phyloP scores from a whole-genome alignment of 2,113 vertebrate species.

The Neopipo cinnamomea region DNA sequence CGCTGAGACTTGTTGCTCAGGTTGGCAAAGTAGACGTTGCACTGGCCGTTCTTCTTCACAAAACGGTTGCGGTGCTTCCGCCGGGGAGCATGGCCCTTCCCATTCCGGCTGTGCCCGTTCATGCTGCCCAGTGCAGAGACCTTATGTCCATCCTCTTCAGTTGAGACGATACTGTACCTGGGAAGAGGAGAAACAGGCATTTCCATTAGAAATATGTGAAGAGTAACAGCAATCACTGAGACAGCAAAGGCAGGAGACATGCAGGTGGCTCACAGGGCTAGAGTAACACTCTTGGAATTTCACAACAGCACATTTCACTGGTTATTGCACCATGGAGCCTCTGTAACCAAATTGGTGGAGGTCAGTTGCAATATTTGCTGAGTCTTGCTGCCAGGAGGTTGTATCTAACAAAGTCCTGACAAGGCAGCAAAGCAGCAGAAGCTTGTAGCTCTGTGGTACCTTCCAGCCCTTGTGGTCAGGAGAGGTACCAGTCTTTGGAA shows the following conservation, averaged over 20 bases:
- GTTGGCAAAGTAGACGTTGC: constrained; percentile 93
- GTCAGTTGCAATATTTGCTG: not conserved
- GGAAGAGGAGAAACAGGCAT: not conserved
- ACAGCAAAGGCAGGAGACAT: not conserved
- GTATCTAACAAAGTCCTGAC: not conserved
- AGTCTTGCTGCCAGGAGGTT: not conserved
- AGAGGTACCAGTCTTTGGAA: not conserved
- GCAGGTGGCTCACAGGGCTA: not conserved
- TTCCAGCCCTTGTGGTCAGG: not conserved
- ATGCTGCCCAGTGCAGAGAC: constrained; percentile 76
- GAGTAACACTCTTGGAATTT: accelerated
- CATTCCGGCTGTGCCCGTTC: constrained; percentile 76
- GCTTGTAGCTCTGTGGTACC: not conserved
- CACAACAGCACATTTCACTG: not conserved
- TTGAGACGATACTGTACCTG: constrained; percentile 87
- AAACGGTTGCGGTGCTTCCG: constrained; percentile 91
- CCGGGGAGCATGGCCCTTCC: constrained; percentile 78
- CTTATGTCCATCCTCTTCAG: constrained; percentile 84
- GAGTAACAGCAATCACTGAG: not conserved
- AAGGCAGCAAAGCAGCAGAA: not conserved
- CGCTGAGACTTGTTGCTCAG: constrained; percentile 92
- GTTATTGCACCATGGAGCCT: not conserved
- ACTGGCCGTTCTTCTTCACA: constrained; percentile 97
- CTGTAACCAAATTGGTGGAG: not conserved
- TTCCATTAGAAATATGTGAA: not conserved